phyloP scores from a whole-genome alignment of 2,888 invertebrate species.

The Lordiphosa andalusiaca region DNA sequence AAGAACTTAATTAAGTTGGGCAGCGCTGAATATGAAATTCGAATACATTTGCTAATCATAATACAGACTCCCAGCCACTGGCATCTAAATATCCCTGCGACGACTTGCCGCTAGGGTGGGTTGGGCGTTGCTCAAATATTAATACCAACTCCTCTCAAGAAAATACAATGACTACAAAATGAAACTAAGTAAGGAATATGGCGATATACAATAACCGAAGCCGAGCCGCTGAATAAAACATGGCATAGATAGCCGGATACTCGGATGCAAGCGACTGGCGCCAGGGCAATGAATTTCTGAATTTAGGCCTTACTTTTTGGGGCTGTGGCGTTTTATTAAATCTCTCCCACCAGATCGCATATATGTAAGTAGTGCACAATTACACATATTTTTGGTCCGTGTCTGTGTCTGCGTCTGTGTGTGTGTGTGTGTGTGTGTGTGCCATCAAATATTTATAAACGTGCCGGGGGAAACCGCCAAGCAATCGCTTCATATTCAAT shows the following conservation, averaged over 20 bases:
- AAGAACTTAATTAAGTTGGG: no score
- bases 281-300: conserved; percentile 63
- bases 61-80: no score
- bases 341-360: conserved; percentile 30
- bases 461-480: conserved; percentile 48
- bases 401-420: not conserved
- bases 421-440: not conserved
- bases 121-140: conserved; percentile 52
- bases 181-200: conserved; percentile 66
- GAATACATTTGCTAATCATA: no score
- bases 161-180: conserved; percentile 68
- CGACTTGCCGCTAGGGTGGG: not conserved
- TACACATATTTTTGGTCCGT: conserved; percentile 5
- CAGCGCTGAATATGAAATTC: no score
- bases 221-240: conserved; percentile 58
- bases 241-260: conserved; percentile 19
- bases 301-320: conserved; percentile 55
- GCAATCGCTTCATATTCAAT: conserved; percentile 72
- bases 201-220: conserved; percentile 64
- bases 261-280: conserved; percentile 4
- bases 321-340: conserved; percentile 51
- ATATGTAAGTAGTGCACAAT: conserved; percentile 48
- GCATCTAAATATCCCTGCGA: not conserved
- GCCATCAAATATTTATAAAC: conserved; percentile 69
- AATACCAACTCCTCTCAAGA: conserved; percentile 59